phyloP scores from a whole-genome alignment of 2,797 vertebrate species.

The Falco biarmicus region DNA sequence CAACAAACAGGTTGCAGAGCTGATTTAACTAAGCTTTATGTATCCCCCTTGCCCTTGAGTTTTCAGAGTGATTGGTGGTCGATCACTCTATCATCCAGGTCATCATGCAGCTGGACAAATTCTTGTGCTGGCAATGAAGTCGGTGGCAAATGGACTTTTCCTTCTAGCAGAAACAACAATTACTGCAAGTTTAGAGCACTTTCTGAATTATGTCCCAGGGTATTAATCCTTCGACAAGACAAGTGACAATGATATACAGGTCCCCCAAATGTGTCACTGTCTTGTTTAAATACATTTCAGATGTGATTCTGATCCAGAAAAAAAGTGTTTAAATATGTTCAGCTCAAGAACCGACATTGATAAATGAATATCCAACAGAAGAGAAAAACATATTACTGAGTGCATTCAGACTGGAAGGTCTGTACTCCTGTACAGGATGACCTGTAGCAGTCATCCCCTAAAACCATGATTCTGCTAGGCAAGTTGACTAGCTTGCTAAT shows the following conservation, averaged over 20 bases:
- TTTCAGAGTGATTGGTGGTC: neutral
- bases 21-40: neutral
- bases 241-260: neutral
- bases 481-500: neutral
- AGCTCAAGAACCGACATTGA: neutral
- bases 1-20: neutral
- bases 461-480: neutral
- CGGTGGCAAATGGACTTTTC: neutral
- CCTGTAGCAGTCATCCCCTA: neutral
- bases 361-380: neutral
- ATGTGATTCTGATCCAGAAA: neutral
- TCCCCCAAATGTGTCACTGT: neutral
- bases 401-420: neutral
- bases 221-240: neutral
- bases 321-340: neutral
- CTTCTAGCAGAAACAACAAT: neutral
- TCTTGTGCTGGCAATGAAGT: neutral
- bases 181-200: neutral
- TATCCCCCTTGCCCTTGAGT: rapidly evolving
- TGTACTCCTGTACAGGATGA: no score
- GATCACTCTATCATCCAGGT: neutral
- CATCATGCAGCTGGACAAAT: neutral
- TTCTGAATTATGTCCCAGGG: neutral
- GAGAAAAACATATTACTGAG: neutral
- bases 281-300: neutral